Conservation (phyloP, 1,140 invertebrate genomes). For the Oryctes rhinoceros region DNA sequence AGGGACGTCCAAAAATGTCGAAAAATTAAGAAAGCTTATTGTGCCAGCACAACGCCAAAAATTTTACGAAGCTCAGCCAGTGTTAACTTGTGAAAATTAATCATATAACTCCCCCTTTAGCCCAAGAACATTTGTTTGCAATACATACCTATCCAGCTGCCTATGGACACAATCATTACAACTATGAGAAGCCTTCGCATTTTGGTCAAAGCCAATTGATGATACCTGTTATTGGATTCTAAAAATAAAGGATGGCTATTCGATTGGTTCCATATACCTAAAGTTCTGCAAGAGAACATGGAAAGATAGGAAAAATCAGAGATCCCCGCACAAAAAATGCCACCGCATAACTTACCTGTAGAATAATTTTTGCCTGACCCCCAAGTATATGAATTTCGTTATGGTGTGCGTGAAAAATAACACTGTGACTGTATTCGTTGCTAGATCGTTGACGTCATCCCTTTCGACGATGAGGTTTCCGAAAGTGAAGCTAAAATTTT, state of each 20-base stretch:
- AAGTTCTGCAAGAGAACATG: slow-evolving; percentile 62
- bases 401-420: slow-evolving; percentile 81
- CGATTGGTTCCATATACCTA: slow-evolving; percentile 81
- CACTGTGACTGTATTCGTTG: slow-evolving; percentile 82
- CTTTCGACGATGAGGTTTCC: slow-evolving; percentile 75
- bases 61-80: too few relatives aligned
- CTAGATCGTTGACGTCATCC: slow-evolving; percentile 81
- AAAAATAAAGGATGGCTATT: slow-evolving; percentile 84
- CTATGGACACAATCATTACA: slow-evolving; percentile 69
- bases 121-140: too few relatives aligned
- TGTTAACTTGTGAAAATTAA: too few relatives aligned
- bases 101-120: too few relatives aligned
- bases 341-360: slow-evolving; percentile 67
- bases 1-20: too few relatives aligned
- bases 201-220: slow-evolving; percentile 77
- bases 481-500: slow-evolving; percentile 63
- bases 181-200: slow-evolving; percentile 76
- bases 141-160: slow-evolving; percentile 67
- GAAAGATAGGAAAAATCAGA: too few relatives aligned
- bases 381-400: slow-evolving; percentile 78
- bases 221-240: slow-evolving; percentile 80
- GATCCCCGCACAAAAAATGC: too few relatives aligned
- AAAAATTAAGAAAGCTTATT: too few relatives aligned
- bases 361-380: slow-evolving; percentile 75
- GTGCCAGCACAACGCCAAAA: too few relatives aligned